Evolutionary conservation across 2,888 invertebrate genomes (phyloP), one percentile per base, ranked within the genome.

Genomic region (Tenthredo scrophulariae): DNA sequence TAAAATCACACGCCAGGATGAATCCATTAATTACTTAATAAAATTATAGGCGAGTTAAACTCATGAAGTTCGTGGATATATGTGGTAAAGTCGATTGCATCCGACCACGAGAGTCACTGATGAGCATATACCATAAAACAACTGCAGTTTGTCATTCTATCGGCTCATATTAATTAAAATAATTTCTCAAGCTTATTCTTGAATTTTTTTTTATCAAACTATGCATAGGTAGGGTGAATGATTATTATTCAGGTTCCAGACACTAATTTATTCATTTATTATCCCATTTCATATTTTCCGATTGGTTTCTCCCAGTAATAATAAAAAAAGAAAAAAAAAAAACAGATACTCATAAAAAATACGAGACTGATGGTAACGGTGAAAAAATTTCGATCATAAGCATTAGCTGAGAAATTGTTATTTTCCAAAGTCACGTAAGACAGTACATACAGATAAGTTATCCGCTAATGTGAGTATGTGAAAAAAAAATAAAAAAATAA

Each of bases 1-100:
- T 83, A 83, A 83, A 83, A 83, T 83, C 83, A 83, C 70, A 70
- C 83, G 83, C 83, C 46, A 70, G 43, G 43, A 70, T 67, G 83
- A 67, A 33, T 70, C 26, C 83, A 58, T 83, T 83, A 83, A 83
- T 83, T 67, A 83, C 67, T 83, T 70, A 46, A 70, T 67, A 46
- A 67, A 83, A 80, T 65, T 70, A 70, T 70, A 46, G 83, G 67
- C 29, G 83, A 83, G 46, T 67, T 29, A 22, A 83, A 83, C 40
- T 37, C 50, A 80, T 80, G 46, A 77, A n/a, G 46, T 54, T 54
- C 7, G 40, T 72, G 15, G 6, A 37, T 62, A 40, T 80, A n/a
- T 50, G 50, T 33, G 33, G 29, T 74, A 22, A 26, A 43, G 43
- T 74, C 43, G 74, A 74, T 40, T 26, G 40, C 40, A 40, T 43